Conservation (phyloP, 1,140 invertebrate genomes). For the Ptiloglossa arizonensis region DNA sequence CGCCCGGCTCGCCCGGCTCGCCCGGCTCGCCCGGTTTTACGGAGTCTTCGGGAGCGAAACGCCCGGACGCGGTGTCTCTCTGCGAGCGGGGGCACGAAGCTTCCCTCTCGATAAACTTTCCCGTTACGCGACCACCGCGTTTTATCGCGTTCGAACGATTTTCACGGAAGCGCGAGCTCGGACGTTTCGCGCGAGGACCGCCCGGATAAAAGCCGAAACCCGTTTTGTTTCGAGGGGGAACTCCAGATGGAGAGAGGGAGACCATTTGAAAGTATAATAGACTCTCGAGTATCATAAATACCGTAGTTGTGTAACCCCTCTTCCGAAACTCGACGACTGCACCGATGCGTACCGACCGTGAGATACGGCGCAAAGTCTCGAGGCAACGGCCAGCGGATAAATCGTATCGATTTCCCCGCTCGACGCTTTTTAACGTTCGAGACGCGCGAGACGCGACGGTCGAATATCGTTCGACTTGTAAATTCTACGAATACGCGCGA, state of each 20-base stretch:
- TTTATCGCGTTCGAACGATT: not conserved
- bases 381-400: not conserved
- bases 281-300: not conserved
- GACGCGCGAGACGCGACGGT: too few species aligned
- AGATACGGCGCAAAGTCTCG: not conserved
- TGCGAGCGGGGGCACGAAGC: not conserved
- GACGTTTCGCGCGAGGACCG: not conserved
- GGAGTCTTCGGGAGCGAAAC: not conserved
- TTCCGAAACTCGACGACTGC: not conserved
- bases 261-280: slow-evolving; percentile 3
- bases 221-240: too few species aligned
- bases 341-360: not conserved
- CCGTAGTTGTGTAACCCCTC: not conserved
- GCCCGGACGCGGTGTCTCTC: too few species aligned
- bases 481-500: too few species aligned
- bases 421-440: too few species aligned
- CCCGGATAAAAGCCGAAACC: not conserved
- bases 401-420: not conserved
- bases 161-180: not conserved
- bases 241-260: not conserved
- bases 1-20: not conserved
- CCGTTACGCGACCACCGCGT: not conserved
- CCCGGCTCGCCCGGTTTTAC: too few species aligned
- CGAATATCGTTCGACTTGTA: too few species aligned
- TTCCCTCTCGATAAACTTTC: not conserved